These are phyloP conservation scores for Poeciliopsis turrubarensis DNA, from an alignment of 2,113 vertebrate genomes.

Conservation along the genomic window DNA sequence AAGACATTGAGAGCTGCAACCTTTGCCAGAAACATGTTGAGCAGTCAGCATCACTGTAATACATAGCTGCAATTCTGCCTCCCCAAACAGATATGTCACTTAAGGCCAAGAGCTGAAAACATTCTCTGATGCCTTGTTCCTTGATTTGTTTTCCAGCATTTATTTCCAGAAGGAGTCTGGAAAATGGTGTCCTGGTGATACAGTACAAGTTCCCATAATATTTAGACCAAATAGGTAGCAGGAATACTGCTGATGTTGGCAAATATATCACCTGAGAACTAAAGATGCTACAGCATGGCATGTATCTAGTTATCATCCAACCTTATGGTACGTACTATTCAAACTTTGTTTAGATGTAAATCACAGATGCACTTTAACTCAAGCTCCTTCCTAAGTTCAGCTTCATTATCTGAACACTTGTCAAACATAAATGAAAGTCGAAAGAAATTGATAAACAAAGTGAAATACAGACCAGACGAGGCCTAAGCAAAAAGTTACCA, in stretches of 20 bases:
- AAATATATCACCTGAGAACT: conserved; percentile 24
- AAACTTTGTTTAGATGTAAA: background rate
- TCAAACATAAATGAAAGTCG: background rate
- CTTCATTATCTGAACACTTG: background rate
- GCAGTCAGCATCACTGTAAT: conserved; percentile 39
- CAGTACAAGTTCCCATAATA: conserved; percentile 35
- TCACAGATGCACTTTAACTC: background rate
- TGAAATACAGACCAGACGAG: no score
- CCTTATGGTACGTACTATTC: background rate
- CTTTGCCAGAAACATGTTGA: conserved; percentile 46
- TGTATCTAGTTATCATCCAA: conserved; percentile 8
- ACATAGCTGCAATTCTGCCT: conserved; percentile 50
- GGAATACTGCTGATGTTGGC: conserved; percentile 44
- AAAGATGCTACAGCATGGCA: conserved; percentile 15
- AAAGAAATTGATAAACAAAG: no score
- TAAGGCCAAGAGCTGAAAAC: conserved; percentile 49
- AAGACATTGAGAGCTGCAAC: conserved; percentile 25
- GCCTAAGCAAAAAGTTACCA: no score
- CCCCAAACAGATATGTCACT: conserved; percentile 65
- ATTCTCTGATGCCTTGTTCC: conserved; percentile 57
- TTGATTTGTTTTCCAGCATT: conserved; percentile 64
- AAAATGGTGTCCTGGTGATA: conserved; percentile 51
- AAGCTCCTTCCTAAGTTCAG: background rate
- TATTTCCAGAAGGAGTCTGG: conserved; percentile 59
- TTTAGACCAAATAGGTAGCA: conserved; percentile 48